Evolutionary conservation across 2,888 invertebrate genomes (phyloP), one percentile per base, ranked within the genome.

Genomic region (Volucella zonaria): DNA sequence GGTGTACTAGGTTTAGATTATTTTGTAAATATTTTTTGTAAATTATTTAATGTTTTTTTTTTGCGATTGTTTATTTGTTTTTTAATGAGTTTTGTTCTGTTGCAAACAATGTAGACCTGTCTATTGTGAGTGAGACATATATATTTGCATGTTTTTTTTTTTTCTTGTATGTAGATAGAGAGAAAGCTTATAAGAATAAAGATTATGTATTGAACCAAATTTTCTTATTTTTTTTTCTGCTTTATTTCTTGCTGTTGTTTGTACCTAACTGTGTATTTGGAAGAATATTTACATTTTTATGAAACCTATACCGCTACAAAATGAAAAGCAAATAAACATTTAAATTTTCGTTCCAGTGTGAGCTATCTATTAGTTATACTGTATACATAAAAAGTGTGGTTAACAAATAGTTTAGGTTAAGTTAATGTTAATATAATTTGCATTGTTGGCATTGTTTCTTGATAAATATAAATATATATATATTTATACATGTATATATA

Each of bases 11-110:
- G 45, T 68, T 56, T 73, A 64, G 61, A 54, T 58, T 62, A 40
- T 73, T 45, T 80, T 80, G 81, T 76, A 81, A 85, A 81, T 85
- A 83, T 83, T 49, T 31, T 64, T 79, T 71, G 80, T 85, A 76
- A 73, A 80, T 61, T 70, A 31, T 67, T 78, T 73, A 31, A 6
- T 61, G 51, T 49, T 40, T 42, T 61, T 59, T 49, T 56, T 31
- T 54, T 67, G 2, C 61, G 56, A n/a, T 42, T 59, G 18, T 56
- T 49, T 18, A 45, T 51, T 12, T 66, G 8, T 10, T 14, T 68
- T n/a, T 42, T 75, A 54, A 79, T 80, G 64, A 71, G 59, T 31
- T 68, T 67, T 62, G 40, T 58, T 6, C 66, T 59, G 47, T 73
- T 66, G 54, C 66, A 59, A 59, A 73, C 66, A 79, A 79, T 66